These are phyloP conservation scores for Uloborus plumipes DNA, from an alignment of 2,888 invertebrate genomes.

Conservation along the genomic window DNA sequence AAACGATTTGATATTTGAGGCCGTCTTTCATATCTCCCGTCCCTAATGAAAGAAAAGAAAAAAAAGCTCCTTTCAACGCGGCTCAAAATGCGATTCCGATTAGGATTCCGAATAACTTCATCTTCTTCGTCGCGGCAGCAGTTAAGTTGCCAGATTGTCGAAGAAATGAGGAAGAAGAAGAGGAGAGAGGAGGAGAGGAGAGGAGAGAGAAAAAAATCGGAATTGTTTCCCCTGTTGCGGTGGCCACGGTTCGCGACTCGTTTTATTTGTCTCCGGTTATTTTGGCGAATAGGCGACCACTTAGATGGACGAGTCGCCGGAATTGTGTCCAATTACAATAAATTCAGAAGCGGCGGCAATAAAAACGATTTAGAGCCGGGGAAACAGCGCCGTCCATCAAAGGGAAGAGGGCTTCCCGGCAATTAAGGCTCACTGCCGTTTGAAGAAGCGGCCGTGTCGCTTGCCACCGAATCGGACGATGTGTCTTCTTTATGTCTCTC, in stretches of 20 bases:
- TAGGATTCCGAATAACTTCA: slow-evolving; percentile 48
- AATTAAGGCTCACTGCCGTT: slow-evolving; percentile 62
- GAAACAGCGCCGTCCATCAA: slow-evolving; percentile 18
- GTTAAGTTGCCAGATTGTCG: slow-evolving; percentile 58
- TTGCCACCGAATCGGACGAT: slow-evolving; percentile 50
- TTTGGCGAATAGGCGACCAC: slow-evolving; percentile 47
- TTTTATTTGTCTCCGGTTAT: slow-evolving; percentile 61
- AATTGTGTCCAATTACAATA: slow-evolving; percentile 65
- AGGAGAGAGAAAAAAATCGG: slow-evolving; percentile 1
- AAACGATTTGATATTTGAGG: too few species aligned
- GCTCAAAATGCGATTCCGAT: slow-evolving; percentile 47
- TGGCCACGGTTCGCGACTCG: slow-evolving; percentile 50
- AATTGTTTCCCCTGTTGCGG: slow-evolving; percentile 53
- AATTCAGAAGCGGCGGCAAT: slow-evolving; percentile 61
- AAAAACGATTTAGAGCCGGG: slow-evolving; percentile 61
- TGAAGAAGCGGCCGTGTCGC: slow-evolving; percentile 61
- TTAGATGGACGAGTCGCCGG: slow-evolving; percentile 58
- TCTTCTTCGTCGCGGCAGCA: slow-evolving; percentile 35
- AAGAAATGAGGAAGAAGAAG: slow-evolving; percentile 26
- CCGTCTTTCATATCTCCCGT: background rate
- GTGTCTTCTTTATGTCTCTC: slow-evolving; percentile 61
- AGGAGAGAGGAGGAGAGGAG: background rate
- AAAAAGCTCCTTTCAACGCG: slow-evolving; percentile 22
- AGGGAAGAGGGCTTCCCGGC: slow-evolving; percentile 35
- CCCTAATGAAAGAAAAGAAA: slow-evolving; percentile 37